A percentile compares a stretch with the other conserved stretches of the same genome.
Conservation (phyloP, 2,797 vertebrate genomes). For the Sebastes wilsoni region DNA sequence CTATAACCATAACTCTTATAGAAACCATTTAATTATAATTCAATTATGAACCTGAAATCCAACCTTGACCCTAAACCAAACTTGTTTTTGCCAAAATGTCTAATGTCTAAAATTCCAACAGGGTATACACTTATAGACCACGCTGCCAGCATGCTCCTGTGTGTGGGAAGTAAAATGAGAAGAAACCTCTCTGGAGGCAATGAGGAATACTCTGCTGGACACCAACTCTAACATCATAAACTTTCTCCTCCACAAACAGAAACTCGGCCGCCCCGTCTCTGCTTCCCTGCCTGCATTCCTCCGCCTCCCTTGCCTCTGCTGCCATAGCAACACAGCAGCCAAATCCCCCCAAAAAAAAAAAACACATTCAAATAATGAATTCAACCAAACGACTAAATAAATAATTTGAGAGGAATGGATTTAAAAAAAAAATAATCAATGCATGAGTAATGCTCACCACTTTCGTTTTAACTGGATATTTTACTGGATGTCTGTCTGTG, state of each 20-base stretch:
- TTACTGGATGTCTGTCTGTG: slow-evolving; percentile 18
- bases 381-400: slow-evolving; percentile 39
- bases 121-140: neutral
- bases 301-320: slow-evolving; percentile 31
- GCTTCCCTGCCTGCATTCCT: slow-evolving; percentile 16
- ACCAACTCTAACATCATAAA: slow-evolving; percentile 31
- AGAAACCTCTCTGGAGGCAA: neutral
- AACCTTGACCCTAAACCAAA: neutral
- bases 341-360: neutral
- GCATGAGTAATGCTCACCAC: slow-evolving; percentile 26
- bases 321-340: slow-evolving; percentile 61
- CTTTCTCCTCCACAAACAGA: slow-evolving; percentile 16
- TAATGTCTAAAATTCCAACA: neutral
- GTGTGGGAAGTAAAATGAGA: slow-evolving; percentile 12
- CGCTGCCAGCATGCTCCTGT: neutral
- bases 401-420: slow-evolving; percentile 47
- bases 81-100: neutral
- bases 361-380: slow-evolving; percentile 37
- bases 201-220: neutral
- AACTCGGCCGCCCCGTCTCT: neutral
- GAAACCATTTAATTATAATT: neutral
- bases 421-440: slow-evolving; percentile 28
- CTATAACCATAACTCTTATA: neutral
- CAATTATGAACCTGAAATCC: neutral
- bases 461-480: slow-evolving; percentile 35